Percentiles rank a stretch among this genome's conserved stretches.
Evolutionary conservation across 2,797 vertebrate genomes (phyloP).

Genomic region (Potorous gilbertii): DNA sequence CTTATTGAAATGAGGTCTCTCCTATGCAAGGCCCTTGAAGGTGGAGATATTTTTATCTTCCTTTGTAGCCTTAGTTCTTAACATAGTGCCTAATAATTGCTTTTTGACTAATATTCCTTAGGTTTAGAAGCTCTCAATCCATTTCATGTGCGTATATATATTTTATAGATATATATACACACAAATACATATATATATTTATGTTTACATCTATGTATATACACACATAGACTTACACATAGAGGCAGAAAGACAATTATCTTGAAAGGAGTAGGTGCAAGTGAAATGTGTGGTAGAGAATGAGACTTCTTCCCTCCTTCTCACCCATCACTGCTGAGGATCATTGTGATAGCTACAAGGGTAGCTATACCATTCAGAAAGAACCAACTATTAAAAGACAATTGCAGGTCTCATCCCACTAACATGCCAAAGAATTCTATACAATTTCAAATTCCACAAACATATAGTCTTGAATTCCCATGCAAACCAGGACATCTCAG

Average conservation of each 20-base stretch:
- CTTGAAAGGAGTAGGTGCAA: neutral
- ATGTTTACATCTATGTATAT: neutral
- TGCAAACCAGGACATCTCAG: conserved; percentile 14
- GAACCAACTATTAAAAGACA: neutral
- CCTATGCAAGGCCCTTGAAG: neutral
- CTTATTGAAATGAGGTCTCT: neutral
- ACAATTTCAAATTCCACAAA: conserved; percentile 32
- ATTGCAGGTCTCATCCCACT: neutral
- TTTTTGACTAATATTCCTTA: neutral
- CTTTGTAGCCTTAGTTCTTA: neutral
- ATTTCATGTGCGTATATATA: neutral
- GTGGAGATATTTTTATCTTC: neutral
- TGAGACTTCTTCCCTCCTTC: neutral
- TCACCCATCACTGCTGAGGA: neutral
- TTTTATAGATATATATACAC: no score
- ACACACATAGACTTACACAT: neutral
- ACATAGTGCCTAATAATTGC: neutral
- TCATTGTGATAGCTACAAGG: neutral
- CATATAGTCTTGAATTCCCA: neutral
- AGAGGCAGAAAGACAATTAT: neutral
- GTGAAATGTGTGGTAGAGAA: neutral
- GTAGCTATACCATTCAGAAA: neutral
- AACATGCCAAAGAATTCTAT: conserved; percentile 15
- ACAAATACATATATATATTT: no score
- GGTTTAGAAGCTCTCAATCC: neutral